Evolutionary conservation across 2,797 vertebrate species (phyloP).

Genomic region (Muscicapa comitata): DNA sequence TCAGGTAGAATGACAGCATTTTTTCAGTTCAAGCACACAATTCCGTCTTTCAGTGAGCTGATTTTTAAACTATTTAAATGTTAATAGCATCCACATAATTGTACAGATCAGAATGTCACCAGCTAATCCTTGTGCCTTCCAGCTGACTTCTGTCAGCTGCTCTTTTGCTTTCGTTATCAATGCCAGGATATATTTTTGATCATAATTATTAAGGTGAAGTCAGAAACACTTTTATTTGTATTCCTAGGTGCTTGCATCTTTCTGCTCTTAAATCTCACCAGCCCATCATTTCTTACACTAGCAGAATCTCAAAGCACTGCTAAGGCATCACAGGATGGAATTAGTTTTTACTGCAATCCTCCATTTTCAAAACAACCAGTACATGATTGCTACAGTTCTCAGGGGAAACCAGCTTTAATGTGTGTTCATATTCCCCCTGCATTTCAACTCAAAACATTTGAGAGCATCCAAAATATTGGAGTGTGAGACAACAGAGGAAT

Average conservation of each 20-base stretch:
- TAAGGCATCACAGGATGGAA: conserved; percentile 1
- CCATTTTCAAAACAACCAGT: conserved; percentile 43
- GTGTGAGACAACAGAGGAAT: neutral
- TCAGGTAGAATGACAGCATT: conserved; percentile 63
- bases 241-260: conserved; percentile 2
- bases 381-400: conserved; percentile 26
- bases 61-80: conserved; percentile 65
- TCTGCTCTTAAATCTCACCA: neutral
- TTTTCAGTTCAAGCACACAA: conserved; percentile 51
- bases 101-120: conserved; percentile 56
- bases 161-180: conserved; percentile 22
- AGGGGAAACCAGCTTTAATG: neutral
- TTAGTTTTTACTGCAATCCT: conserved; percentile 32
- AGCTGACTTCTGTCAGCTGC: conserved; percentile 46
- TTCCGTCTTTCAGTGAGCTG: conserved; percentile 46
- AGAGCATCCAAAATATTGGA: conserved; percentile 3
- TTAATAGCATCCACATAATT: conserved; percentile 61
- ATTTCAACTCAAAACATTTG: neutral
- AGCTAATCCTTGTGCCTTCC: conserved; percentile 40
- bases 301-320: neutral
- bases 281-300: neutral
- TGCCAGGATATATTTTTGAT: conserved; percentile 51
- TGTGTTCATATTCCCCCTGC: neutral
- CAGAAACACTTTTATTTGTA: conserved; percentile 45
- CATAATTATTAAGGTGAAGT: neutral